These are phyloP conservation scores for Bufo gargarizans DNA, from an alignment of 2,113 vertebrate genomes.

Conservation along the genomic window DNA sequence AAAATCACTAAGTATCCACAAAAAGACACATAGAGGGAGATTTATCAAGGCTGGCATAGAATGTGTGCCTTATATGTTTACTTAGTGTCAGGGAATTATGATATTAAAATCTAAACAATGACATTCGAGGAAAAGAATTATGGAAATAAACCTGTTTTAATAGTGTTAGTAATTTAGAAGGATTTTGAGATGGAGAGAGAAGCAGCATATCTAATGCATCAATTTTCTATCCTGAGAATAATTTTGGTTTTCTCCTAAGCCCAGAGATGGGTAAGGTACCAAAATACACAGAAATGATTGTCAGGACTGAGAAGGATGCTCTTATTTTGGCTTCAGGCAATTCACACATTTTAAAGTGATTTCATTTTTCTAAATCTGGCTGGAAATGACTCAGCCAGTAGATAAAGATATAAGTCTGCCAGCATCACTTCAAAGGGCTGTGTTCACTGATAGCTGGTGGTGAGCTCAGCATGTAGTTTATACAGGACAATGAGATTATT, in stretches of 20 bases:
- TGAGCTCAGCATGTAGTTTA: slow-evolving; percentile 48
- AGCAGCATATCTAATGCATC: slow-evolving; percentile 18
- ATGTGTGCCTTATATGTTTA: neutral
- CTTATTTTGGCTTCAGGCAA: slow-evolving; percentile 55
- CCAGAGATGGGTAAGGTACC: slow-evolving; percentile 28
- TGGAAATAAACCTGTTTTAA: neutral
- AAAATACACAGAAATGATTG: slow-evolving; percentile 48
- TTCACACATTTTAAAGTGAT: slow-evolving; percentile 59
- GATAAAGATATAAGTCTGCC: slow-evolving; percentile 58
- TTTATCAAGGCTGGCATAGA: neutral
- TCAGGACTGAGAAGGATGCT: slow-evolving; percentile 51
- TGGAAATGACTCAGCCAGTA: slow-evolving; percentile 53
- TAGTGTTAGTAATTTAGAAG: neutral
- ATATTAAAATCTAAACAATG: neutral
- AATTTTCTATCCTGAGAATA: slow-evolving; percentile 20
- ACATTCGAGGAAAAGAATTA: neutral
- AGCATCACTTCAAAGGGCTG: slow-evolving; percentile 51
- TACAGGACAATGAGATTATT: slow-evolving; percentile 56
- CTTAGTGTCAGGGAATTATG: neutral
- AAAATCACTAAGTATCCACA: no score
- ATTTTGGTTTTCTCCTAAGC: slow-evolving; percentile 38
- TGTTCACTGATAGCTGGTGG: slow-evolving; percentile 48
- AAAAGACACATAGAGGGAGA: no score
- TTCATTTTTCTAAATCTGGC: slow-evolving; percentile 59
- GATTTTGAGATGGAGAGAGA: neutral